phyloP scores from a whole-genome alignment of 1,140 invertebrate species.

The Hermetia illucens region DNA sequence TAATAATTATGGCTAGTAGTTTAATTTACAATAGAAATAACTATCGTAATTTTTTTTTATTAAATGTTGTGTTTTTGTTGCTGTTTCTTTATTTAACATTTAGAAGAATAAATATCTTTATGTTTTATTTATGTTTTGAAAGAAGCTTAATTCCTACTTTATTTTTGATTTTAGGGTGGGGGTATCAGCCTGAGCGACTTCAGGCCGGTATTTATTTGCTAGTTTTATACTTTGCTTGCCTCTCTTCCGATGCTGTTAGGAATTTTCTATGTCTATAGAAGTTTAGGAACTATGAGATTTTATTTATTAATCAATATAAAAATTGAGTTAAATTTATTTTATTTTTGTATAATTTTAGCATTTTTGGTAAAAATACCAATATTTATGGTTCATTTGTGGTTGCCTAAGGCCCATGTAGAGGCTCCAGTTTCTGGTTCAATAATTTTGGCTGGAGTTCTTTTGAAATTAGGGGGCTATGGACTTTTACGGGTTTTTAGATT shows the following conservation, averaged over 20 bases:
- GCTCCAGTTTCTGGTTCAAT: conserved; percentile 52
- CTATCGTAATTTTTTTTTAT: conserved; percentile 34
- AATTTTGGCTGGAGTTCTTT: conserved; percentile 51
- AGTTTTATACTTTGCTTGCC: conserved; percentile 44
- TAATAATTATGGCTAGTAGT: conserved; percentile 37
- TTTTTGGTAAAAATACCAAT: conserved; percentile 58
- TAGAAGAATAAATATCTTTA: conserved; percentile 38
- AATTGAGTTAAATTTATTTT: conserved; percentile 34
- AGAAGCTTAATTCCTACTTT: conserved; percentile 43
- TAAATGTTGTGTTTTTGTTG: conserved; percentile 38
- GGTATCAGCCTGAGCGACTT: conserved; percentile 43
- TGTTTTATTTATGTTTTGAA: conserved; percentile 55
- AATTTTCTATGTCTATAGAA: conserved; percentile 35
- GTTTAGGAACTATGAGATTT: conserved; percentile 31
- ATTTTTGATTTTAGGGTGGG: conserved; percentile 47
- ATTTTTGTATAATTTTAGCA: conserved; percentile 36
- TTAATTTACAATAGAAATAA: conserved; percentile 31
- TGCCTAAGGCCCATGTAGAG: conserved; percentile 59
- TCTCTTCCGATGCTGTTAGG: conserved; percentile 43
- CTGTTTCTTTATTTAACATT: conserved; percentile 40
- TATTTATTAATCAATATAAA: conserved; percentile 32
- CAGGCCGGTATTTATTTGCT: conserved; percentile 43
- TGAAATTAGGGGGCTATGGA: conserved; percentile 53
- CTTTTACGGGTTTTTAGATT: conserved; percentile 37
- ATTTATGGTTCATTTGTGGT: conserved; percentile 52